phyloP scores from a whole-genome alignment of 2,113 vertebrate genomes.

The Neolamprologus hecqui region DNA sequence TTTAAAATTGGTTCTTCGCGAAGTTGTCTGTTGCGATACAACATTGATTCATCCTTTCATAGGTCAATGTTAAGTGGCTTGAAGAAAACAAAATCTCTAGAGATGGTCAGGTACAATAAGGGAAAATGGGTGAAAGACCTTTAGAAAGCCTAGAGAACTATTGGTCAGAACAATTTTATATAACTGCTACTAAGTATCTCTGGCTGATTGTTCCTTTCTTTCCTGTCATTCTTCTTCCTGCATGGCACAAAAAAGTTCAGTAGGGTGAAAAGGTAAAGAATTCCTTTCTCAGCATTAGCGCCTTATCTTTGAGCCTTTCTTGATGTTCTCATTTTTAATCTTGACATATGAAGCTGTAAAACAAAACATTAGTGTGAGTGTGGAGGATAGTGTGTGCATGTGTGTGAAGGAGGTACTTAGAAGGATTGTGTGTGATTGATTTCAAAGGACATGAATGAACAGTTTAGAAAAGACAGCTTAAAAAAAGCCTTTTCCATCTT shows the following conservation, averaged over 20 bases:
- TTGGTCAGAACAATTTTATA: neutral
- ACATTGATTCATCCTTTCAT: neutral
- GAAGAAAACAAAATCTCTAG: neutral
- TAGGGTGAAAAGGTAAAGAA: neutral
- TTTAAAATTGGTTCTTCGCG: fast-evolving
- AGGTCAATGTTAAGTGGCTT: neutral
- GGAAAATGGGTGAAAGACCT: neutral
- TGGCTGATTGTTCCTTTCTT: neutral
- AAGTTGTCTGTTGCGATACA: neutral
- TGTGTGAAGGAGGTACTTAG: neutral
- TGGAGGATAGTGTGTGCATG: neutral
- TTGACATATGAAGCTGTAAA: neutral
- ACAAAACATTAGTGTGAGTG: neutral
- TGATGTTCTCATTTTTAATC: neutral
- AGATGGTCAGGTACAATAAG: neutral
- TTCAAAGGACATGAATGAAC: neutral
- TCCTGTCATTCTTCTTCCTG: neutral
- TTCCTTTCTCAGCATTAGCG: neutral
- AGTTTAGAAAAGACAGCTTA: neutral
- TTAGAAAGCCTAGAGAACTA: neutral
- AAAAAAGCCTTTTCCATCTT: neutral
- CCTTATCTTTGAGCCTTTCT: neutral
- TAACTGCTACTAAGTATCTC: neutral
- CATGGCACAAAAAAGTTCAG: neutral
- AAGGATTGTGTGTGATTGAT: neutral